Conservation (phyloP, 2,113 vertebrate genomes). For the Formicarius rufipectus region DNA sequence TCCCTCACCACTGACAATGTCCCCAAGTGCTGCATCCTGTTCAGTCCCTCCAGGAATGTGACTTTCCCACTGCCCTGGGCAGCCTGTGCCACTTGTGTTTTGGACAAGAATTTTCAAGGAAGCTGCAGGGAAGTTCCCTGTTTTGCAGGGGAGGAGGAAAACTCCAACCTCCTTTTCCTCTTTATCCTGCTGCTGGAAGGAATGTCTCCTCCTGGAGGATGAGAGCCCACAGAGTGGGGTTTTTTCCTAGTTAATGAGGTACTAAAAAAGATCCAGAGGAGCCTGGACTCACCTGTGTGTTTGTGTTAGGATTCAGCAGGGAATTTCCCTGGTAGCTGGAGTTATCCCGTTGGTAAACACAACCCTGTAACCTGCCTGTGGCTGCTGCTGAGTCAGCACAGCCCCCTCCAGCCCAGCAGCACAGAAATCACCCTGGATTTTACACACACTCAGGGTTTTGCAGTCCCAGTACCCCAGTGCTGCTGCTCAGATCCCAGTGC, state of each 20-base stretch:
- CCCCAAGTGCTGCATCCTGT: not conserved
- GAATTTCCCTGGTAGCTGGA: not conserved
- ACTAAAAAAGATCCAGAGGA: not conserved
- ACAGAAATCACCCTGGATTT: not conserved
- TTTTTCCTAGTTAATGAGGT: not conserved
- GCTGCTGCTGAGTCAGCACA: not conserved
- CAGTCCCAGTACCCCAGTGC: fast-evolving
- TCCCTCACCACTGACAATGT: not conserved
- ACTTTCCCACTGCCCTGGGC: not conserved
- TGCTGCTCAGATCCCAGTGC: not conserved
- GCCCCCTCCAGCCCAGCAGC: not conserved
- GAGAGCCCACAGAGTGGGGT: fast-evolving
- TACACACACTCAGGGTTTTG: not conserved
- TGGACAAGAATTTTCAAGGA: not conserved
- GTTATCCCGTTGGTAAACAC: not conserved
- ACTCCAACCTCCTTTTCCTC: fast-evolving
- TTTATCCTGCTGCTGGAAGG: not conserved
- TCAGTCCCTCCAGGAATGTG: not conserved
- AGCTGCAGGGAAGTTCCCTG: not conserved
- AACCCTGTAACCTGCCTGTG: fast-evolving
- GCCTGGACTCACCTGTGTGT: not conserved
- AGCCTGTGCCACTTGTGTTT: not conserved
- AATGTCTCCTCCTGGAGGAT: not conserved
- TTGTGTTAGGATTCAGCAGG: not conserved
- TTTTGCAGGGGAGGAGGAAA: not conserved